These are phyloP conservation scores for Vannuccia rotundouncinata DNA, from an alignment of 2,888 invertebrate species.

Conservation along the genomic window DNA sequence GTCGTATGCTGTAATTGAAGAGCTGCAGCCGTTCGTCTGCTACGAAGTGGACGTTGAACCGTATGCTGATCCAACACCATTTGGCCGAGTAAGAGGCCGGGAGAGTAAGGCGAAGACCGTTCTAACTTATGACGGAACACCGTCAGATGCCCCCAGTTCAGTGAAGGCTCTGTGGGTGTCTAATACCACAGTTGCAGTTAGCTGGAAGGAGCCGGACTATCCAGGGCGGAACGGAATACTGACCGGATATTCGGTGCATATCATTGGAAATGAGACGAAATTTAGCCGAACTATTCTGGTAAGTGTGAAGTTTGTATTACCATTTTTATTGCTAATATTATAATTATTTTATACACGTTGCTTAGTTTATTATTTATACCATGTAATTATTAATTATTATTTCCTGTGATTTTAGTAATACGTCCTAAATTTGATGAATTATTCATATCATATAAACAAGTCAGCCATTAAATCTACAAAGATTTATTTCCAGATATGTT, in stretches of 20 bases:
- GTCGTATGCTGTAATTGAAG: constrained; percentile 31
- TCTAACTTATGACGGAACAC: constrained; percentile 35
- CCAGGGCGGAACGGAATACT: constrained; percentile 31
- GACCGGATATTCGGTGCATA: constrained; percentile 31
- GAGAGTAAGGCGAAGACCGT: constrained; percentile 35
- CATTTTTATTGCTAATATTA: neutral
- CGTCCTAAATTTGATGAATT: no score
- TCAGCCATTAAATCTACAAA: no score
- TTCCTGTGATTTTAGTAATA: no score
- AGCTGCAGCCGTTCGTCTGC: constrained; percentile 37
- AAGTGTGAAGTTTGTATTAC: neutral
- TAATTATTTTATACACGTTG: neutral
- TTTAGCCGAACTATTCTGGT: constrained; percentile 33
- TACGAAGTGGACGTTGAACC: constrained; percentile 36
- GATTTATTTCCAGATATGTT: no score
- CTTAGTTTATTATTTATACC: neutral
- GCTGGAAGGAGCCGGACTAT: constrained; percentile 22
- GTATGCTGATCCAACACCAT: neutral
- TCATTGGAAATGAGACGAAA: constrained; percentile 35
- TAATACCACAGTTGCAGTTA: constrained; percentile 30
- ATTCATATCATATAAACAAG: no score
- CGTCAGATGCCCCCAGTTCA: constrained; percentile 33
- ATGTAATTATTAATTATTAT: no score
- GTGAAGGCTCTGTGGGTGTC: constrained; percentile 32
- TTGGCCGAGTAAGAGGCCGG: constrained; percentile 10